Evolutionary conservation across 1,140 invertebrate genomes (phyloP), one percentile per base, ranked within the genome.

Genomic region (Theocolax elegans): DNA sequence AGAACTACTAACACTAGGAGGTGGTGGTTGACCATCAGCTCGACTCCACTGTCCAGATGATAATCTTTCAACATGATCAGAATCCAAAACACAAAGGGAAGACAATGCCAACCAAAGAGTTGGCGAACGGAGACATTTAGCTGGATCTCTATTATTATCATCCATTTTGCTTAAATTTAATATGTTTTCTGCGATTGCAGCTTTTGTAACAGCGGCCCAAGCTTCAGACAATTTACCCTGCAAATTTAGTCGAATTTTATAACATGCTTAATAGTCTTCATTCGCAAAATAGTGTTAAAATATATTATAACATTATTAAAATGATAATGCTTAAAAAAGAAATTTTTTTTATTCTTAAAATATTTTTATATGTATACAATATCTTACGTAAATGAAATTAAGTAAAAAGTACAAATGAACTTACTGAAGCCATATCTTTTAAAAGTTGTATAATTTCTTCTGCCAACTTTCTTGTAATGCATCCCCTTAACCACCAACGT

Each of bases 61-160:
- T 25, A 93, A 79, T 71, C 94, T 88, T 76, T 97, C 95, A 0
- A 96, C 94, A 80, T 98, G 95, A 72, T 97, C 94, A 38, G 93
- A 91, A 77, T 97, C 94, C 27, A 97, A 87, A 3, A 98, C 94
- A 85, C 96, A 97, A 0, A 99, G 88, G 0, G 97, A 95, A 31
- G 97, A 95, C 29, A 99, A 85, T 0, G 96, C 93, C 53, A 98
- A 81, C 97, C 97, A 99, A 9, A 98, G 85, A 17, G 93, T 92
- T 2, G 95, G 92, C 53, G 91, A 92, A 74, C 90, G 89, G 38
- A 97, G 87, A 83, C 95, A 97, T 65, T 91, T 88, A 38, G 88
- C 85, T 0, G 94, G 93, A 21, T 87, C 86, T 67, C 95, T 89
- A 59, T 92, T 89, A 42, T 87, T 86, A 75, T 96, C 95, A 68